Evolutionary conservation across 2,797 vertebrate species (phyloP), one percentile per base, ranked within the genome.

Genomic region (Micrastur ruficollis): DNA sequence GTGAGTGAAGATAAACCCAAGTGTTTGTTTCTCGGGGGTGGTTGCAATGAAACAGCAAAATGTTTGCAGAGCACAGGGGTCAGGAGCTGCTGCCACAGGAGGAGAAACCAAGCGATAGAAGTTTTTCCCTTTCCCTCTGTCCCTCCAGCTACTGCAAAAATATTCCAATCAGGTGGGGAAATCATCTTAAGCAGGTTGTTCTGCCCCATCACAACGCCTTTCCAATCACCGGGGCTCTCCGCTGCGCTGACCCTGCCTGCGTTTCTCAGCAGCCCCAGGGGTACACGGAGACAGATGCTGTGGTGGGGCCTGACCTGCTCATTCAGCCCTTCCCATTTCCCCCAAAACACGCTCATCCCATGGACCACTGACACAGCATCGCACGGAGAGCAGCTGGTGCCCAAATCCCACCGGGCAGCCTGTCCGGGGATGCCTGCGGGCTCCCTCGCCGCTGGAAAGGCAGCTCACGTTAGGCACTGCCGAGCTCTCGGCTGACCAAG

Each of bases 311-410:
- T 38, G 52, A 86, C 38, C 68, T 50, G 47, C 26, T 49, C 38
- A 20, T 9, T 55, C 66, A 67, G 68, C 61, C 44, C 16, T 70
- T 62, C 50, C 23, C 44, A 25, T 15, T 23, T 59, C 47, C 29
- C 42, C 47, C 29, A 25, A 3, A 32, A 29, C 0, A 1, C 1
- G 5, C 36, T 58, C 32, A 25, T 27, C 14, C 61, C 56, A 2
- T 4, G 25, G 58, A 29, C 12, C 49, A 7, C 49, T 9, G 1
- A 2, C 49, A 27, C 47, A 72, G 44, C 62, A 47, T 4, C 66
- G 63, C 31, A 1, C n/a, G 12, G 75, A 26, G 20, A 55, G 62
- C 75, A 50, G 47, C 38, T 23, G 63, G 36, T 1, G 8, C 80
- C 42, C 47, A 5, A 29, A 59, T 8, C 38, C 22, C 40, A 4